Conservation (phyloP, 2,888 invertebrate species). For the Gnatocerus cornutus region DNA sequence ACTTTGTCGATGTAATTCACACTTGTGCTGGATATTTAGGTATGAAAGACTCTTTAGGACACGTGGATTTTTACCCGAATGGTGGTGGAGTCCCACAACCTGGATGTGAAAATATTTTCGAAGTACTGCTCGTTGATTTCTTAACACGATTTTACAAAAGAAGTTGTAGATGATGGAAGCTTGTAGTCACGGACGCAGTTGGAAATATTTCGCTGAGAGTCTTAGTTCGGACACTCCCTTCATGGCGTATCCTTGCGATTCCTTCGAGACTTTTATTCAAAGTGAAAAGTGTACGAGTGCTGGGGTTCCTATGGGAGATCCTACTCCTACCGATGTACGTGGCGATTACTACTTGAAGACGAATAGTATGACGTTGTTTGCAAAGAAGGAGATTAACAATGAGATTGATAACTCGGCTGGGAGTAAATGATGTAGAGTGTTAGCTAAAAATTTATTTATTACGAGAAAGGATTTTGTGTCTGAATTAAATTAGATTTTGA, state of each 20-base stretch:
- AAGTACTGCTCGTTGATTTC: constrained; percentile 56
- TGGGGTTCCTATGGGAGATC: constrained; percentile 58
- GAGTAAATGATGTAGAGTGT: neutral
- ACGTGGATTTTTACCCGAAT: constrained; percentile 85
- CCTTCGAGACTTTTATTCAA: constrained; percentile 71
- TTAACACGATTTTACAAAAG: constrained; percentile 25
- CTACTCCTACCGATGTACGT: constrained; percentile 55
- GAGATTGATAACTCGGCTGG: neutral
- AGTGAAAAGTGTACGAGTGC: constrained; percentile 55
- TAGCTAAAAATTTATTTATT: neutral
- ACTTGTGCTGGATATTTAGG: constrained; percentile 81
- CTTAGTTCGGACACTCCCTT: constrained; percentile 74
- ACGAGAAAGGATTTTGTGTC: neutral
- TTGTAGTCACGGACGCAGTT: constrained; percentile 81
- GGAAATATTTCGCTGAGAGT: constrained; percentile 78
- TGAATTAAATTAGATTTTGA: no score
- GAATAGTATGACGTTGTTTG: constrained; percentile 7
- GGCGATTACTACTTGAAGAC: constrained; percentile 61
- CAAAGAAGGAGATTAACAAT: neutral
- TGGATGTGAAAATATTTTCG: constrained; percentile 75
- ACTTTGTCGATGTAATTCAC: constrained; percentile 84
- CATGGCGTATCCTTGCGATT: constrained; percentile 74
- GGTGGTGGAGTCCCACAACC: constrained; percentile 80
- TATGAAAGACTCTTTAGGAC: constrained; percentile 76
- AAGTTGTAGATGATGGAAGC: constrained; percentile 72